These are phyloP conservation scores for Oostethus manadensis DNA, from an alignment of 2,113 vertebrate genomes.

Conservation along the genomic window DNA sequence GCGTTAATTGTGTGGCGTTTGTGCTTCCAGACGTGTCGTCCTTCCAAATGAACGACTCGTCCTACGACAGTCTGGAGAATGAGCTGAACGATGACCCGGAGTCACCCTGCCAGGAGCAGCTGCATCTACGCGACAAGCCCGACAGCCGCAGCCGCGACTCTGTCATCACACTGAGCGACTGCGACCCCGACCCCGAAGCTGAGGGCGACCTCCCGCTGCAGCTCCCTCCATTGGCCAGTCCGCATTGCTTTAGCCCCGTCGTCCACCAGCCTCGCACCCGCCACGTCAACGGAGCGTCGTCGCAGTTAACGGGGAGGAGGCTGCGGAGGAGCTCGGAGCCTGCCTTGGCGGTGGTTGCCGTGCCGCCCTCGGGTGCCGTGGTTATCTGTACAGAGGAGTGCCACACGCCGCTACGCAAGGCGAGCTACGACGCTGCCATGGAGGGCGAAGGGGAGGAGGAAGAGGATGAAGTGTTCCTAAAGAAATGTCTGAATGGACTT, in stretches of 20 bases:
- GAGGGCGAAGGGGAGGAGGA: constrained; percentile 45
- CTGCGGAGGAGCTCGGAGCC: constrained; percentile 83
- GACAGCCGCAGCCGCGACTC: constrained; percentile 88
- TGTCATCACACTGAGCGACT: constrained; percentile 83
- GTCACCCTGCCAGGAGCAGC: constrained; percentile 75
- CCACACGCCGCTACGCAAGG: constrained; percentile 66
- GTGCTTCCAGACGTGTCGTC: constrained; percentile 75
- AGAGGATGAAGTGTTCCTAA: constrained; percentile 66
- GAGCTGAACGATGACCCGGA: constrained; percentile 85
- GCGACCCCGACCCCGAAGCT: constrained; percentile 71
- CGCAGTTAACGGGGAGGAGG: constrained; percentile 55
- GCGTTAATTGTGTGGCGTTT: constrained; percentile 24
- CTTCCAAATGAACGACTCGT: constrained; percentile 88
- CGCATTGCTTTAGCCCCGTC: constrained; percentile 48
- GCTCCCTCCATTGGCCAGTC: constrained; percentile 62
- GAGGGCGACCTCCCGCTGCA: constrained; percentile 70
- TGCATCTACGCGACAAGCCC: constrained; percentile 69
- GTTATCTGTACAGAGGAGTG: constrained; percentile 12
- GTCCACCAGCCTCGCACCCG: constrained; percentile 45
- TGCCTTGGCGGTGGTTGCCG: constrained; percentile 60
- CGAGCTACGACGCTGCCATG: constrained; percentile 78
- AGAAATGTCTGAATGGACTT: constrained; percentile 60
- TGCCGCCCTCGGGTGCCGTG: neutral
- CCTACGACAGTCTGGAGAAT: constrained; percentile 89
- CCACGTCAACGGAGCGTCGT: constrained; percentile 35